Percentiles rank a stretch among this genome's conserved stretches.
Evolutionary conservation across 2,797 vertebrate genomes (phyloP).

Genomic region (Sebastes reedi): DNA sequence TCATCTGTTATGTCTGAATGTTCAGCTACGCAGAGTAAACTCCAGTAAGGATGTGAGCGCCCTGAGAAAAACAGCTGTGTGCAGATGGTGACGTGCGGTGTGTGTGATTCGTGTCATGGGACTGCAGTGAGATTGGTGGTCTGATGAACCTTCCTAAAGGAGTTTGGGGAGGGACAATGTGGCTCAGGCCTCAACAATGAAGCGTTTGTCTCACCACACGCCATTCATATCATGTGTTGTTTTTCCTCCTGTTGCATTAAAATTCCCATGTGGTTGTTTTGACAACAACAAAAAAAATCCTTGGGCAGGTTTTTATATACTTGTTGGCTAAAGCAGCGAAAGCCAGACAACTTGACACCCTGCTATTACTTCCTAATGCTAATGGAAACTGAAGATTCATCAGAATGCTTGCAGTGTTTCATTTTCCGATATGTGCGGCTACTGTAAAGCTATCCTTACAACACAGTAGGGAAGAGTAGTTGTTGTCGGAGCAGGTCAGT

Average conservation of each 20-base stretch:
- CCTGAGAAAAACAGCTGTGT: conserved; percentile 26
- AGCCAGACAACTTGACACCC: not conserved
- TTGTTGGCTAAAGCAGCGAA: not conserved
- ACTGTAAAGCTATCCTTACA: not conserved
- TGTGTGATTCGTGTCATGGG: conserved; percentile 75
- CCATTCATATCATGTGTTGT: conserved; percentile 65
- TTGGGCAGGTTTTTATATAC: not conserved
- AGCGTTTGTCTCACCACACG: conserved; percentile 46
- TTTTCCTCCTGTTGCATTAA: conserved; percentile 58
- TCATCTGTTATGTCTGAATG: not conserved
- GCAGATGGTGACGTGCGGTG: conserved; percentile 38
- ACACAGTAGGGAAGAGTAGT: not conserved
- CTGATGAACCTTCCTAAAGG: conserved; percentile 39
- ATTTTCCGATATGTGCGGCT: not conserved
- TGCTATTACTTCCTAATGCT: not conserved
- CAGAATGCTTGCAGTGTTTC: not conserved
- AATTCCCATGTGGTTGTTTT: conserved; percentile 59
- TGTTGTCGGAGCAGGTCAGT: not conserved
- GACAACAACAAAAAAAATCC: conserved; percentile 17
- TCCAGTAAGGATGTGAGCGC: not conserved
- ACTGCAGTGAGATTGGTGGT: conserved; percentile 48
- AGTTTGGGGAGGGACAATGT: conserved; percentile 36
- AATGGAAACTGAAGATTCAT: not conserved
- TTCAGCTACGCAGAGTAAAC: not conserved
- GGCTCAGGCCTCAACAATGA: conserved; percentile 49